These are phyloP conservation scores for Pectinophora gossypiella DNA, from an alignment of 1,140 invertebrate species.

Conservation along the genomic window DNA sequence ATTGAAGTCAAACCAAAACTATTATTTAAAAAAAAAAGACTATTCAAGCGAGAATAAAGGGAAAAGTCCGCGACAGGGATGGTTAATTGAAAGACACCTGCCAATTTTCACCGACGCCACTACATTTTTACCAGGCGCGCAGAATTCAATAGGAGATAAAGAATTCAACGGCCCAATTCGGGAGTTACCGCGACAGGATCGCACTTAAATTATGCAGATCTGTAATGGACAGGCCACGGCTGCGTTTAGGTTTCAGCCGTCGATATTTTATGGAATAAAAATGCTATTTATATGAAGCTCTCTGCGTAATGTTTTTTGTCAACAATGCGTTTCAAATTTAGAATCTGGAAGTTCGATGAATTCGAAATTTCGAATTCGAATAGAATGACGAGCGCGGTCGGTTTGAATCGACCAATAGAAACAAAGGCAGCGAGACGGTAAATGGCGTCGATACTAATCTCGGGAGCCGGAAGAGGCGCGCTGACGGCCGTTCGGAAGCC, in stretches of 20 bases:
- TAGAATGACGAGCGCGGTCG: slow-evolving; percentile 8
- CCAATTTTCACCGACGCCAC: slow-evolving; percentile 32
- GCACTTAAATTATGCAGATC: slow-evolving; percentile 65
- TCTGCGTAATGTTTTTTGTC: no score
- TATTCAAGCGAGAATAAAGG: no score
- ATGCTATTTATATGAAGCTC: no score
- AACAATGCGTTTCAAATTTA: no score
- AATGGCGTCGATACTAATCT: slow-evolving; percentile 69
- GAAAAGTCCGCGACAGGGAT: slow-evolving; percentile 17
- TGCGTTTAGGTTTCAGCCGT: slow-evolving; percentile 34
- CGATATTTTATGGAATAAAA: slow-evolving; percentile 17
- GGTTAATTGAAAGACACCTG: slow-evolving; percentile 52
- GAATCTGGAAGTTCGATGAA: no score
- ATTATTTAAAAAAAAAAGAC: no score
- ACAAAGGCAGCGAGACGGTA: slow-evolving; percentile 62
- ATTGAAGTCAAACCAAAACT: no score
- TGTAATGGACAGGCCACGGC: slow-evolving; percentile 55
- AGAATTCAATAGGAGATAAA: slow-evolving; percentile 44
- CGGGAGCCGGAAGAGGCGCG: slow-evolving; percentile 63
- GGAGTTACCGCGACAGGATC: slow-evolving; percentile 42
- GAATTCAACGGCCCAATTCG: slow-evolving; percentile 50
- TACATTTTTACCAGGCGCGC: slow-evolving; percentile 37
- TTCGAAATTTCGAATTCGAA: slow-evolving; percentile 20
- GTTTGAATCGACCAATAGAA: slow-evolving; percentile 49
- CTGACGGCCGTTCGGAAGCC: slow-evolving; percentile 64